Evolutionary conservation across 2,113 vertebrate genomes (phyloP).

Genomic region (Pluvialis apricaria): DNA sequence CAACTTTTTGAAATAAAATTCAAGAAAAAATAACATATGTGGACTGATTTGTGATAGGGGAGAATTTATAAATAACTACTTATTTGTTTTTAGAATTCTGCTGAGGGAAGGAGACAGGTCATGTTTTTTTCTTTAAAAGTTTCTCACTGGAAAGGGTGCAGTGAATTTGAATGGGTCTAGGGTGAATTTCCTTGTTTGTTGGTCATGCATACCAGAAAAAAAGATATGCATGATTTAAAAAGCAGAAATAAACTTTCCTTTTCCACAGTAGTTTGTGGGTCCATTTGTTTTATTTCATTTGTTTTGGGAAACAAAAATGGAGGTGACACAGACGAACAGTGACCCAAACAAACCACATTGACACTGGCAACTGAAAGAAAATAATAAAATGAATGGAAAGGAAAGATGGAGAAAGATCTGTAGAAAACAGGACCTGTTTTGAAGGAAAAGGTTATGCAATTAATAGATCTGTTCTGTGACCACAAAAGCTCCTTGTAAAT

Average conservation of each 20-base stretch:
- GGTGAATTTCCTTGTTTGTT: neutral
- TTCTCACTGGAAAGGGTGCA: neutral
- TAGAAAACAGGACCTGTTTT: slow-evolving; percentile 1
- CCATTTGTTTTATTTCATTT: neutral
- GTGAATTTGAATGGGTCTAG: neutral
- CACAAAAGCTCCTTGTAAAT: neutral
- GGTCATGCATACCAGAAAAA: neutral
- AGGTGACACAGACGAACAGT: neutral
- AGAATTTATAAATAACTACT: neutral
- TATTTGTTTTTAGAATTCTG: neutral
- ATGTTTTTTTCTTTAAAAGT: neutral
- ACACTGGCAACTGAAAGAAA: neutral
- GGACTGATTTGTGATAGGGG: neutral
- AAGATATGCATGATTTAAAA: neutral
- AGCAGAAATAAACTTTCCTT: neutral
- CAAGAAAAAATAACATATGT: neutral
- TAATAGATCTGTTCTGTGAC: neutral
- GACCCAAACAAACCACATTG: neutral
- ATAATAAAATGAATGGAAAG: neutral
- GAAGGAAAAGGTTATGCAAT: neutral
- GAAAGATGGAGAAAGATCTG: neutral
- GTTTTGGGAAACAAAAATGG: neutral
- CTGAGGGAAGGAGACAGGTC: neutral
- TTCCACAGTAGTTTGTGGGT: neutral
- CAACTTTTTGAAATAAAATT: neutral